Conservation (phyloP, 1,140 invertebrate genomes). For the Chironomus striatipennis region DNA sequence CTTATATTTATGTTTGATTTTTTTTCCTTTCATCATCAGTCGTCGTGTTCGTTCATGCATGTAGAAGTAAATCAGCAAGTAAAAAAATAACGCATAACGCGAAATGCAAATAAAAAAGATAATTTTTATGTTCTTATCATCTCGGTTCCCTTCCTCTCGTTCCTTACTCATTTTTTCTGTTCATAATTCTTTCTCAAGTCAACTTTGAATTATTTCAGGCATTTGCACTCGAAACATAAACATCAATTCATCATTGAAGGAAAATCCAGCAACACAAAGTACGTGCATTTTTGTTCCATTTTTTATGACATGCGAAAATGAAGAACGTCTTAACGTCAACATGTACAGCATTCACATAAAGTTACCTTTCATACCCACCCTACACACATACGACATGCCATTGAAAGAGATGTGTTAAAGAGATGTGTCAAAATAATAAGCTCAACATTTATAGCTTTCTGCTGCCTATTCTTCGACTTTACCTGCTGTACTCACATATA, state of each 20-base stretch:
- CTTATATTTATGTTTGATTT: no score
- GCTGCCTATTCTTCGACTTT: not conserved
- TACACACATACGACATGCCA: not conserved
- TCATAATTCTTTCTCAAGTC: not conserved
- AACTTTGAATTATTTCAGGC: not conserved
- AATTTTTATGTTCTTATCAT: not conserved
- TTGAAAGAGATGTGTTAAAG: not conserved
- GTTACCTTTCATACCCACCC: not conserved
- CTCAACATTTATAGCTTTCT: not conserved
- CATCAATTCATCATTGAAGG: conserved; percentile 15
- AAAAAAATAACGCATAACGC: not conserved
- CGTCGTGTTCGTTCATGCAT: not conserved
- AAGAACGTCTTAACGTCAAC: not conserved
- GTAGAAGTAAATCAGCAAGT: not conserved
- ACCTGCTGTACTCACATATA: not conserved
- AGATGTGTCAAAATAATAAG: conserved; percentile 21
- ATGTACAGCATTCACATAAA: not conserved
- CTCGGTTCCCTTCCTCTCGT: not conserved
- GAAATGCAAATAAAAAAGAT: not conserved
- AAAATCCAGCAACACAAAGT: not conserved
- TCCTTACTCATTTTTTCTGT: not conserved
- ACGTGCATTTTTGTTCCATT: not conserved
- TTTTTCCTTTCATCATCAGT: not conserved
- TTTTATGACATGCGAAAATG: not conserved
- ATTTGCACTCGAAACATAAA: conserved; percentile 3